These are phyloP conservation scores for Lophotis ruficrista DNA, from an alignment of 2,113 vertebrate species.

Conservation along the genomic window DNA sequence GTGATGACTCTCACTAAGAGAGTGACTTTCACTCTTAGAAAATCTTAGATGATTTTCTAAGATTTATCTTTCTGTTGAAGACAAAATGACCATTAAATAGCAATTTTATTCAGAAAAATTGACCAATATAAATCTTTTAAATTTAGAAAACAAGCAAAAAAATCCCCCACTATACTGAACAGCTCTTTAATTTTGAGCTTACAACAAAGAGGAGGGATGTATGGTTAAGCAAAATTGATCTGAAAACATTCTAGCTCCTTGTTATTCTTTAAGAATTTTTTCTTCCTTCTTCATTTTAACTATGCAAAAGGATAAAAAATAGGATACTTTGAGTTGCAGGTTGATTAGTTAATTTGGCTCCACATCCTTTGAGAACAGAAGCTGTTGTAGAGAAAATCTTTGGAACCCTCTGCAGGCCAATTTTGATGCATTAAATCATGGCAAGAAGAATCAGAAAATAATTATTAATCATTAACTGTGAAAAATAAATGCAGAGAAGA, in stretches of 20 bases:
- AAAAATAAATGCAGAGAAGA: conserved; percentile 25
- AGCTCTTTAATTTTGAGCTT: not conserved
- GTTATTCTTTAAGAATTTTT: not conserved
- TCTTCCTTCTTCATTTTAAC: not conserved
- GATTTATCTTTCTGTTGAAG: not conserved
- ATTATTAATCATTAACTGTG: conserved; percentile 8
- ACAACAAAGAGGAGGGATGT: not conserved
- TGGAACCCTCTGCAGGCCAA: not conserved
- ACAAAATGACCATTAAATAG: not conserved
- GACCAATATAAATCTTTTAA: not conserved
- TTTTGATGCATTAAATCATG: not conserved
- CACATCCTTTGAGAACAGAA: not conserved
- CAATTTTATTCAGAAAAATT: not conserved
- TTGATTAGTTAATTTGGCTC: not conserved
- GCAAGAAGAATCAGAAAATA: not conserved
- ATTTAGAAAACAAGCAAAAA: not conserved
- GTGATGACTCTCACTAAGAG: not conserved
- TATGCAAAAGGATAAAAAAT: not conserved
- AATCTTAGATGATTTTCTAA: too few species aligned
- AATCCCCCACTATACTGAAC: not conserved
- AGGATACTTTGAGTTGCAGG: not conserved
- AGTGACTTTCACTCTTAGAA: too few species aligned
- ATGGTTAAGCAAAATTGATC: not conserved
- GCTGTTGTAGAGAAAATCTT: not conserved
- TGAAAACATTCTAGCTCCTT: not conserved